A percentile compares a stretch with the other conserved stretches of the same genome.
These are phyloP conservation scores for Protaetia brevitarsis DNA, from an alignment of 1,140 invertebrate genomes.

Conservation along the genomic window DNA sequence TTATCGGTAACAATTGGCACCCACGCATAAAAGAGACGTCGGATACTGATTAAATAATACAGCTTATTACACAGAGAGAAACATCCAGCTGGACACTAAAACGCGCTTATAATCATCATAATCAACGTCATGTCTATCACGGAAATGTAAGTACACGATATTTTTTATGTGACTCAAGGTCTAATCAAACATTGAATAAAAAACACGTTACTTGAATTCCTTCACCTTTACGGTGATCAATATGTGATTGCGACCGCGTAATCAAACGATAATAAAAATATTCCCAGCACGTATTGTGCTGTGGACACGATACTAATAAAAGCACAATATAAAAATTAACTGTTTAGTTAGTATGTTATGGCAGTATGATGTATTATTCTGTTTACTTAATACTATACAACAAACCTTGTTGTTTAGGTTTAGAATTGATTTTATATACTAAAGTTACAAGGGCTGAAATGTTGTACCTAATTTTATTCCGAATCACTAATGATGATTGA, in stretches of 20 bases:
- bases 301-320: background rate
- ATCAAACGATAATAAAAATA: background rate
- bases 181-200: background rate
- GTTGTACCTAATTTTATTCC: too few species aligned
- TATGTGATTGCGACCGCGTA: background rate
- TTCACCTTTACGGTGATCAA: constrained; percentile 16
- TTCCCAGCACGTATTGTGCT: background rate
- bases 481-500: too few species aligned
- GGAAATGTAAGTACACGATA: background rate
- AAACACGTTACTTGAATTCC: background rate
- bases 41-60: constrained; percentile 15
- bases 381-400: too few species aligned
- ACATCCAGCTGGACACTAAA: background rate
- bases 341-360: too few species aligned
- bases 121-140: background rate
- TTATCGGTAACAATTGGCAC: background rate
- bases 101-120: background rate
- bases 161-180: constrained; percentile 3
- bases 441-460: too few species aligned
- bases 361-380: background rate
- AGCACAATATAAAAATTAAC: too few species aligned
- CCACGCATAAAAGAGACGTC: background rate
- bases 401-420: too few species aligned
- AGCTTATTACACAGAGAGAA: background rate
- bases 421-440: too few species aligned